phyloP scores from a whole-genome alignment of 2,113 vertebrate genomes.

The Coreoperca whiteheadi region DNA sequence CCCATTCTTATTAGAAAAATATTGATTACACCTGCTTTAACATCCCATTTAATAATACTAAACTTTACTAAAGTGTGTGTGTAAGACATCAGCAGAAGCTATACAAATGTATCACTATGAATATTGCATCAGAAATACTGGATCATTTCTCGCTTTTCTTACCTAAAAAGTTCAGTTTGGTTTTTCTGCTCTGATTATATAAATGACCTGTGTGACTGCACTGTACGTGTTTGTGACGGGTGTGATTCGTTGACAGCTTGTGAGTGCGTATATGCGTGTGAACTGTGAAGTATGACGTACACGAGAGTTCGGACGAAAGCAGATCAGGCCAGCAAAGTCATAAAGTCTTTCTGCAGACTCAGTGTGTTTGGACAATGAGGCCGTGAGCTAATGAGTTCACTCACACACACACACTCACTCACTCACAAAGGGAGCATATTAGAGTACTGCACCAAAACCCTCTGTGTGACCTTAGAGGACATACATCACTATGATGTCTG shows the following conservation, averaged over 20 bases:
- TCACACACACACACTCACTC: conserved; percentile 16
- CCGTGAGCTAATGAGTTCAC: conserved; percentile 60
- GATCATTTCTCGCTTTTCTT: not conserved
- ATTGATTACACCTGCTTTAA: not conserved
- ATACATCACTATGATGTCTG: conserved; percentile 55
- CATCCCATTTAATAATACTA: not conserved
- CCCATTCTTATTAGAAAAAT: no score
- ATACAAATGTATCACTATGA: not conserved
- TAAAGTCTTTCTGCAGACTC: conserved; percentile 64
- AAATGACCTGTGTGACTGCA: conserved; percentile 27
- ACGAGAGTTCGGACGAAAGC: conserved; percentile 32
- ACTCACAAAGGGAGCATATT: conserved; percentile 2
- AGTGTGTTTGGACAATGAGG: conserved; percentile 57
- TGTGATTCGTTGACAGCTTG: conserved; percentile 36
- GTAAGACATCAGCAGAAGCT: not conserved
- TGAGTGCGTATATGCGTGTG: not conserved
- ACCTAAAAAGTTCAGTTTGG: conserved; percentile 4
- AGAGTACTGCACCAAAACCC: conserved; percentile 53
- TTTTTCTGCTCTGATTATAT: conserved; percentile 27
- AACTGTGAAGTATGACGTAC: conserved; percentile 36
- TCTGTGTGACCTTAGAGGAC: conserved; percentile 58
- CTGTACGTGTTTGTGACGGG: not conserved
- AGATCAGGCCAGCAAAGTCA: conserved; percentile 51
- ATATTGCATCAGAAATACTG: not conserved
- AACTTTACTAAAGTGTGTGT: not conserved